These are phyloP conservation scores for Leptoclinus maculatus DNA, from an alignment of 2,797 vertebrate species.

Conservation along the genomic window DNA sequence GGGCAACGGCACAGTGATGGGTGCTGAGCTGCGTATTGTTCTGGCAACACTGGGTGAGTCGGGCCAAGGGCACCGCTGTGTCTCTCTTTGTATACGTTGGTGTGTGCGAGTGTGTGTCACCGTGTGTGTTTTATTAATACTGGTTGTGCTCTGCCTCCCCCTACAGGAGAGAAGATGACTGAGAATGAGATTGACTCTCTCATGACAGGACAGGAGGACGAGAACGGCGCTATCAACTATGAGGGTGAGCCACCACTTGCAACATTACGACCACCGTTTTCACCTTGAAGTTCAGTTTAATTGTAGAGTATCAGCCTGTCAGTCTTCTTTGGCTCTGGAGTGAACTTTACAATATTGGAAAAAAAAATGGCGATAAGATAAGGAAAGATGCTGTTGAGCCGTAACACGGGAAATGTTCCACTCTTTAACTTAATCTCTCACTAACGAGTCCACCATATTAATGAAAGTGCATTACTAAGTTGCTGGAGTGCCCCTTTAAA, in stretches of 20 bases:
- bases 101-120: not conserved
- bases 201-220: slow-evolving; percentile 96
- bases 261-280: not conserved
- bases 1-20: slow-evolving; percentile 99
- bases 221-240: slow-evolving; percentile 96
- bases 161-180: slow-evolving; percentile 96
- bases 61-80: not conserved
- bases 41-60: slow-evolving; percentile 96
- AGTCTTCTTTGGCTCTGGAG: not conserved
- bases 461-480: not conserved
- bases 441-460: not conserved
- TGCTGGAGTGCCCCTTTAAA: not conserved
- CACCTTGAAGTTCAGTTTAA: not conserved
- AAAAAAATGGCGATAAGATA: not conserved
- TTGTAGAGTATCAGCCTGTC: not conserved
- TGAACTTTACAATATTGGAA: not conserved
- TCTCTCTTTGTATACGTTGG: not conserved
- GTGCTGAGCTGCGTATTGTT: slow-evolving; percentile 98
- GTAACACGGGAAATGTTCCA: not conserved
- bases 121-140: slow-evolving; percentile 16
- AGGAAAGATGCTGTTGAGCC: not conserved
- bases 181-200: slow-evolving; percentile 94
- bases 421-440: not conserved
- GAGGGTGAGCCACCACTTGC: slow-evolving; percentile 85
- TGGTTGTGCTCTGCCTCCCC: slow-evolving; percentile 28